phyloP scores from a whole-genome alignment of 2,113 vertebrate genomes.

The Takifugu flavidus region DNA sequence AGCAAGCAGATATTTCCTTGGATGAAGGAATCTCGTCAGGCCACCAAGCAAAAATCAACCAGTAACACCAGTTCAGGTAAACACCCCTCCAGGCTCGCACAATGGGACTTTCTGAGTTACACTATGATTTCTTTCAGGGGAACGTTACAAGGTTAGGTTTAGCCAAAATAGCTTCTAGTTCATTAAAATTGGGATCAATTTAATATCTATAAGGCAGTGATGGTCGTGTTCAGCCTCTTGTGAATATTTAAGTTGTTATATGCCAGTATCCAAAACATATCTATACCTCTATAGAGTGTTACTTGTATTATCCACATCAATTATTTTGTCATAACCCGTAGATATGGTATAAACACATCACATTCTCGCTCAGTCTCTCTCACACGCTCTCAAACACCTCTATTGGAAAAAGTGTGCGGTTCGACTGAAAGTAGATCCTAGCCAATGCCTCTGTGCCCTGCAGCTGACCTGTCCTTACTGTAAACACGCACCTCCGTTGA shows the following conservation, averaged over 20 bases:
- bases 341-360: too few relatives aligned
- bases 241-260: too few relatives aligned
- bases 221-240: too few relatives aligned
- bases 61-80: conserved; percentile 95
- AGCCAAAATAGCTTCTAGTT: too few relatives aligned
- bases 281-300: too few relatives aligned
- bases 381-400: not conserved
- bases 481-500: conserved; percentile 64
- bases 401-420: not conserved
- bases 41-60: conserved; percentile 93
- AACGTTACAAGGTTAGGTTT: too few relatives aligned
- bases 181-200: too few relatives aligned
- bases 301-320: too few relatives aligned
- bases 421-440: conserved; percentile 1
- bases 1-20: conserved; percentile 97
- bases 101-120: not conserved
- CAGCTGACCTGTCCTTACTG: conserved; percentile 61
- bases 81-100: conserved; percentile 6
- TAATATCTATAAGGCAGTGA: too few relatives aligned
- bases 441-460: conserved; percentile 46
- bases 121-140: not conserved
- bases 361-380: too few relatives aligned
- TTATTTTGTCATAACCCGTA: too few relatives aligned
- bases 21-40: conserved; percentile 99
- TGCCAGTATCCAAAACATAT: too few relatives aligned